A percentile compares a stretch with the other conserved stretches of the same genome.
Evolutionary conservation across 2,113 vertebrate genomes (phyloP).

Genomic region (Prunella himalayana): DNA sequence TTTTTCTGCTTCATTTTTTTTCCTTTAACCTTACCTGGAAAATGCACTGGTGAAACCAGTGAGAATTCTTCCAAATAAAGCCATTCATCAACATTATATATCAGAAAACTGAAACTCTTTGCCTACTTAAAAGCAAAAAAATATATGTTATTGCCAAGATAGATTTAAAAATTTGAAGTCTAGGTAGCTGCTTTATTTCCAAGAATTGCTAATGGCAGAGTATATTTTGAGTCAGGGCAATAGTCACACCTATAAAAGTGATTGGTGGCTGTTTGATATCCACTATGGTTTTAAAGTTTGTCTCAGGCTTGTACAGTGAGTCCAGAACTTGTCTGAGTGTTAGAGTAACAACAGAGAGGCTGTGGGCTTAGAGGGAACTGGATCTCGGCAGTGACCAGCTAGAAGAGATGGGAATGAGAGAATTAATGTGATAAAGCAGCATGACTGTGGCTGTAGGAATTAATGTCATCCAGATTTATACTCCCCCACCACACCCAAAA

Average conservation of each 20-base stretch:
- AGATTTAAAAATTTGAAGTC: not conserved
- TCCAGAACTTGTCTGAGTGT: accelerated
- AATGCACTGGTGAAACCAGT: not conserved
- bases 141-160: not conserved
- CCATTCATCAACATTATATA: not conserved
- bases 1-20: not conserved
- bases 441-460: not conserved
- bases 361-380: accelerated
- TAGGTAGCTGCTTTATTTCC: not conserved
- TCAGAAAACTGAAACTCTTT: not conserved
- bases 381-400: not conserved
- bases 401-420: not conserved
- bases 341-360: not conserved
- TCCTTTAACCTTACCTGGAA: not conserved
- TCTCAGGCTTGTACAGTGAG: not conserved
- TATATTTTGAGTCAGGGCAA: not conserved
- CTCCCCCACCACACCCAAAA: not conserved
- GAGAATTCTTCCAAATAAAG: not conserved
- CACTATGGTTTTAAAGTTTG: not conserved
- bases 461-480: not conserved
- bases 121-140: not conserved
- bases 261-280: not conserved
- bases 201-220: not conserved
- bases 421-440: not conserved
- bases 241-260: not conserved